Conservation (phyloP, 2,113 vertebrate genomes). For the Saguinus imperator region DNA sequence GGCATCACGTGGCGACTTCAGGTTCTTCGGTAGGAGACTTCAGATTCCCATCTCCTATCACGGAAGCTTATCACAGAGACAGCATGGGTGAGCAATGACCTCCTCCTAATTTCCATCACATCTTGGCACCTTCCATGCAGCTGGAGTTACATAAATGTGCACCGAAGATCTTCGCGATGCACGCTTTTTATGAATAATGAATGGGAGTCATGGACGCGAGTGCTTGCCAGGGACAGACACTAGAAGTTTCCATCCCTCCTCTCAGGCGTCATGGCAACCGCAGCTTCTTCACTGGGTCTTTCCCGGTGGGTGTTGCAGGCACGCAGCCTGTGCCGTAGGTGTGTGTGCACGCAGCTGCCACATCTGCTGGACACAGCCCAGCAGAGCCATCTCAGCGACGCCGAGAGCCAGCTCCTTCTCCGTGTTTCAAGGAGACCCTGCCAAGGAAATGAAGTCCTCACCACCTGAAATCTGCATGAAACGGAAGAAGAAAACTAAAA, state of each 20-base stretch:
- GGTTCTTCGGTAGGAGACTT: neutral
- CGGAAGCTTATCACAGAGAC: neutral
- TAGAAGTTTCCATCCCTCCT: neutral
- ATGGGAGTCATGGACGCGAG: accelerated
- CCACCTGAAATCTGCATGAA: neutral
- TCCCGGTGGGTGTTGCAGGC: neutral
- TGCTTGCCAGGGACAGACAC: neutral
- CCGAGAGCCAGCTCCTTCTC: neutral
- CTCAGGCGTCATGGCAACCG: neutral
- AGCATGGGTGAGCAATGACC: neutral
- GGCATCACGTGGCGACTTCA: neutral
- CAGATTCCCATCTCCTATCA: accelerated
- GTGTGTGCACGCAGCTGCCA: neutral
- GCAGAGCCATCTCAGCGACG: neutral
- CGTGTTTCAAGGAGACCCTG: neutral
- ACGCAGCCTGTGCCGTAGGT: neutral
- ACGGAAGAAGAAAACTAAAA: accelerated
- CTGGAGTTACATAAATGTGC: accelerated
- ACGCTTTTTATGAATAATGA: neutral
- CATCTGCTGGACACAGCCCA: neutral
- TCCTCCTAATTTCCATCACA: too few relatives aligned
- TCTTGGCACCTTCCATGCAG: neutral
- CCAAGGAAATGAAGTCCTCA: too few relatives aligned
- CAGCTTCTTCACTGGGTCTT: neutral
- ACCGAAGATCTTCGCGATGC: neutral